These are phyloP conservation scores for Glareola pratincola DNA, from an alignment of 2,113 vertebrate genomes.

Conservation along the genomic window DNA sequence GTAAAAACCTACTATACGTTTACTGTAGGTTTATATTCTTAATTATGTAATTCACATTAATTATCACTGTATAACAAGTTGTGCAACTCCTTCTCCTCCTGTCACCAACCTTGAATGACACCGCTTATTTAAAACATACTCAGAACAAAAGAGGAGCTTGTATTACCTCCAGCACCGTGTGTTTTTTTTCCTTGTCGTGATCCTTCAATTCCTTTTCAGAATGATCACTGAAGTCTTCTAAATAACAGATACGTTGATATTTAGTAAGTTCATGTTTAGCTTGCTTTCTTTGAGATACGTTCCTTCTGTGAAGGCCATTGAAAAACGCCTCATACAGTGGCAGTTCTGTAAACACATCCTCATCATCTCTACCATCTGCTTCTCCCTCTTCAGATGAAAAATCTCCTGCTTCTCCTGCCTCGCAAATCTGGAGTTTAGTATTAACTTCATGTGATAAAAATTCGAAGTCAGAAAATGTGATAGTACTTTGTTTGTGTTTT, in stretches of 20 bases:
- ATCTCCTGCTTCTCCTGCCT: constrained; percentile 59
- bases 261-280: constrained; percentile 27
- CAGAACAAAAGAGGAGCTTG: background rate
- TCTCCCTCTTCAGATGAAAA: constrained; percentile 68
- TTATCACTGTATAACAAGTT: background rate
- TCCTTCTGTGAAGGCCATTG: constrained; percentile 22
- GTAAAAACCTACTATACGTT: background rate
- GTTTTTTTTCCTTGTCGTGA: constrained; percentile 60
- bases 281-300: constrained; percentile 34
- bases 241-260: background rate
- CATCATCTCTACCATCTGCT: constrained; percentile 17
- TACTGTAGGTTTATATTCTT: background rate
- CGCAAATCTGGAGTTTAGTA: background rate
- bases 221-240: background rate
- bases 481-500: constrained; percentile 75
- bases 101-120: background rate
- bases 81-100: background rate
- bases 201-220: constrained; percentile 34
- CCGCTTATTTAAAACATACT: background rate
- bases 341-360: constrained; percentile 69
- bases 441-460: background rate
- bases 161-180: constrained; percentile 70
- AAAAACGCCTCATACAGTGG: constrained; percentile 27
- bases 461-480: constrained; percentile 74
- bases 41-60: background rate